phyloP scores from a whole-genome alignment of 2,888 invertebrate species.

The Anoplius nigerrimus region DNA sequence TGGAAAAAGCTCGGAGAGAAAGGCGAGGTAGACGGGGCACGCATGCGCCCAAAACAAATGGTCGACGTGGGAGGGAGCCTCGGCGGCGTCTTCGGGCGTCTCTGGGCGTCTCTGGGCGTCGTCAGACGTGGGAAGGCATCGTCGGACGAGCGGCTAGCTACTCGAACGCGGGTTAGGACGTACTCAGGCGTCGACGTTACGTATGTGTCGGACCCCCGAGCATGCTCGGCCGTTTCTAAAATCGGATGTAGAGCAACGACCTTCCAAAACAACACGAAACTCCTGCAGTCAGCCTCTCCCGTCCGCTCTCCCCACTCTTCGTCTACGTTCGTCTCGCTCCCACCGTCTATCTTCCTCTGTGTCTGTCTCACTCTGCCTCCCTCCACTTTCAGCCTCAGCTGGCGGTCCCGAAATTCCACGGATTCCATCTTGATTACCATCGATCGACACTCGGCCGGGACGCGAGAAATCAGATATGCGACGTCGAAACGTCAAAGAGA shows the following conservation, averaged over 20 bases:
- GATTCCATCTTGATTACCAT: no score
- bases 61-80: constrained; percentile 3
- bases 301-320: no score
- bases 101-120: no score
- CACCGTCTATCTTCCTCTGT: background rate
- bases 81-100: no score
- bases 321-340: background rate
- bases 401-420: background rate
- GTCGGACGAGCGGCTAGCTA: no score
- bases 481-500: no score
- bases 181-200: constrained; percentile 33
- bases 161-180: constrained; percentile 11
- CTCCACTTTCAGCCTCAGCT: no score
- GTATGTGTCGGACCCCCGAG: constrained; percentile 53
- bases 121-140: constrained; percentile 15
- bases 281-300: constrained; percentile 17
- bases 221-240: constrained; percentile 68
- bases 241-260: constrained; percentile 74
- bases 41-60: background rate
- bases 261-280: constrained; percentile 71
- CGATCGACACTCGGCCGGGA: no score
- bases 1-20: background rate
- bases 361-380: no score
- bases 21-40: background rate
- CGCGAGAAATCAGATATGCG: no score